These are phyloP conservation scores for Drosophila seguyi DNA, from an alignment of 1,140 invertebrate species.

Conservation along the genomic window DNA sequence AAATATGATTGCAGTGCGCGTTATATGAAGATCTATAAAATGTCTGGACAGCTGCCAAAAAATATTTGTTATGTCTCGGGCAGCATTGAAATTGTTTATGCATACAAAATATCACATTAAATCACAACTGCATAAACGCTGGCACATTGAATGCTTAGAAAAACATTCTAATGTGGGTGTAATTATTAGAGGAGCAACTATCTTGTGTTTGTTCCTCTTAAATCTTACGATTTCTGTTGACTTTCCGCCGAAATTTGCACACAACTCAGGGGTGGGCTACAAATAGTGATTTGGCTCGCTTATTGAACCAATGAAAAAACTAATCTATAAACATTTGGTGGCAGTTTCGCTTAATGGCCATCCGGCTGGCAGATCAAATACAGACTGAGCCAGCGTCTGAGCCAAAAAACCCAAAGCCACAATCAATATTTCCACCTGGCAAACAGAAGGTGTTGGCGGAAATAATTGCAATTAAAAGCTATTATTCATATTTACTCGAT, in stretches of 20 bases:
- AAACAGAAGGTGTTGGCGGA: conserved; percentile 46
- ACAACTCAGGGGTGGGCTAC: conserved; percentile 53
- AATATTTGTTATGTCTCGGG: conserved; percentile 16
- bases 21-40: conserved; percentile 1
- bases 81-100: conserved; percentile 37
- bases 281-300: conserved; percentile 50
- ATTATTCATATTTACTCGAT: conserved; percentile 49
- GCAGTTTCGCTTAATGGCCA: conserved; percentile 46
- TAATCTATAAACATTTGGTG: conserved; percentile 48
- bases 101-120: conserved; percentile 16
- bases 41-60: conserved; percentile 23
- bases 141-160: neutral
- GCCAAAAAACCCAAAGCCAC: conserved; percentile 1
- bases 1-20: conserved; percentile 20
- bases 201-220: conserved; percentile 35
- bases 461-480: conserved; percentile 65
- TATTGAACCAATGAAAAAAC: conserved; percentile 51
- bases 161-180: conserved; percentile 14
- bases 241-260: conserved; percentile 39
- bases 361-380: conserved; percentile 55
- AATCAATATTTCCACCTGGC: conserved; percentile 55
- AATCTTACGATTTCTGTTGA: conserved; percentile 21
- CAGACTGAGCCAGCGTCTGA: conserved; percentile 4
- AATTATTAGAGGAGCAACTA: conserved; percentile 23
- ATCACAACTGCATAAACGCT: conserved; percentile 2